Conservation (phyloP, 2,888 invertebrate species). For the Cosmopolites sordidus region DNA sequence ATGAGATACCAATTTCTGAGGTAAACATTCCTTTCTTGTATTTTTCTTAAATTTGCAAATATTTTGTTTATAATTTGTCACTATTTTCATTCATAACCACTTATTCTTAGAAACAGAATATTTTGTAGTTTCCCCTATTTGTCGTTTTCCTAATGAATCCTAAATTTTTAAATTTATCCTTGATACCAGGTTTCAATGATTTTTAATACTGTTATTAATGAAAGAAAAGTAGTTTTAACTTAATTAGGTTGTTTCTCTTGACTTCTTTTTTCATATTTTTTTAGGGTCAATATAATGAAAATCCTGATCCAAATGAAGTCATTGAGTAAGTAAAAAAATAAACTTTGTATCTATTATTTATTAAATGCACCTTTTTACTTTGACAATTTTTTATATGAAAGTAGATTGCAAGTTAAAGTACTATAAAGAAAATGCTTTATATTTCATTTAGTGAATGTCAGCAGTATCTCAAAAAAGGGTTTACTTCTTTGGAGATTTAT, state of each 20-base stretch:
- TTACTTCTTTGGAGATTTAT: too few relatives aligned
- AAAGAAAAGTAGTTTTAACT: slow-evolving; percentile 17
- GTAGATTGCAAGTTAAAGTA: too few relatives aligned
- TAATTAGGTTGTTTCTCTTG: slow-evolving; percentile 2
- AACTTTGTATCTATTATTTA: too few relatives aligned
- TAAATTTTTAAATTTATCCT: slow-evolving; percentile 14
- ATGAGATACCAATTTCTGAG: slow-evolving; percentile 83
- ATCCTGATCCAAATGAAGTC: slow-evolving; percentile 70
- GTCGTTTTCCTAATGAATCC: background rate
- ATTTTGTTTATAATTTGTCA: background rate
- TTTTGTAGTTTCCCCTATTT: slow-evolving; percentile 3
- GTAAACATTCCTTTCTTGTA: slow-evolving; percentile 51
- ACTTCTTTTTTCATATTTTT: background rate
- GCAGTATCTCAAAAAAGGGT: too few relatives aligned
- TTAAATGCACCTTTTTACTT: too few relatives aligned
- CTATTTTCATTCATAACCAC: too few relatives aligned
- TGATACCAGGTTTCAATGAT: slow-evolving; percentile 18
- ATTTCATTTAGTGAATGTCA: too few relatives aligned
- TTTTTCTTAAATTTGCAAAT: background rate
- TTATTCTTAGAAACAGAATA: background rate
- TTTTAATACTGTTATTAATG: slow-evolving; percentile 14
- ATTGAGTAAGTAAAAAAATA: slow-evolving; percentile 65
- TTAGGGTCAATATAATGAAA: slow-evolving; percentile 46
- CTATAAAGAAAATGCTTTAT: too few relatives aligned
- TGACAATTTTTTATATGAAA: too few relatives aligned